Base-by-base conservation (phyloP, 2,113 vertebrate species). In the Elaphurus davidianus region DNA sequence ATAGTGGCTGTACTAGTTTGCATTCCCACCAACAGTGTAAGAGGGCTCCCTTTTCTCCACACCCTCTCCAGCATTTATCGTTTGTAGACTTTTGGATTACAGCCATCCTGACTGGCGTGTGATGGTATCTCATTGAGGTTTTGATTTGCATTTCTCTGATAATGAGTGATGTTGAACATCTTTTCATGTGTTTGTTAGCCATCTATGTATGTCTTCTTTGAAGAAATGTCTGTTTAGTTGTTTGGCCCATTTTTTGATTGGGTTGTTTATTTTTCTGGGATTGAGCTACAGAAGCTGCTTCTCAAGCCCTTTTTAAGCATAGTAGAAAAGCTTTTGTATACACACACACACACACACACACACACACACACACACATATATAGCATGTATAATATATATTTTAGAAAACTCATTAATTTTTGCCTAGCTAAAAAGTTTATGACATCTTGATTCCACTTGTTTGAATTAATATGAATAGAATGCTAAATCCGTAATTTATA, bases 261-360 rank as follows among this genome's bases (percentile, higher is more conserved):
- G 7, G 17, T n/a, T 0, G 0, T n/a, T 67, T 67, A 67, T 67
- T n/a, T 67, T n/a, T 67, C 33, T n/a, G 33, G 33, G 4, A n/a
- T n/a, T 67, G 62, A 67, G 62, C 33, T 67, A n/a, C 33, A 67
- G 16, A n/a, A n/a, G 33, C 17, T 67, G 16, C 62, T 71, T 23
- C 67, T 71, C n/a, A 71, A 71, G 67, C n/a, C n/a, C 19, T 40
- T 71, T 71, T 71, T 1, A 40, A 71, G 67, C 67, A 71, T 36
- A 71, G 67, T 40, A 71, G 67, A 71, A 71, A 71, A 71, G 67
- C 67, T 71, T 71, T 23, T 40, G n/a, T 71, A 23, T 12, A 36
- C 23, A 3, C 47, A 50, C 47, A 50, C 47, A 50, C 45, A 45
- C 43, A 45, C 43, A 47, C 45, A 45, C 45, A 47, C 9, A 47